Base-by-base conservation (phyloP, 2,797 vertebrate species). In the Danio jaintianensis region DNA sequence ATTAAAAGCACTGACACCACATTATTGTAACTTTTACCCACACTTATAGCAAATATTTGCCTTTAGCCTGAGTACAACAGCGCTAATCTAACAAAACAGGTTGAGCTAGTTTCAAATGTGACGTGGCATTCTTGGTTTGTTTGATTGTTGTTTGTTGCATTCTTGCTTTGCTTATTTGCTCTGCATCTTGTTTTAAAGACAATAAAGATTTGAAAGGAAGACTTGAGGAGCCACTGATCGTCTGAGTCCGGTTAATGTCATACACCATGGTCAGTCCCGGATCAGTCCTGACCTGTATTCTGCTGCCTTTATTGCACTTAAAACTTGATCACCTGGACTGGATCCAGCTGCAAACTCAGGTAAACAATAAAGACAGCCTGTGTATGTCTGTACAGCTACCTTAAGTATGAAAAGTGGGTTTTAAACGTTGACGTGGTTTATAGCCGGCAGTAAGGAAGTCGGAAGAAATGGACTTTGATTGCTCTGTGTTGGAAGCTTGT, bases 401-500 rank as follows among this genome's bases (percentile, higher is more conserved):
- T 56, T 55, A 22, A 59, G 43, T 12, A 63, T 56, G 42, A 64
- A 75, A 81, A 62, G 42, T 67, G 55, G 42, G 47, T 52, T 74
- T 74, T 62, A 53, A 56, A 62, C 61, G 48, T 40, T 76, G 81
- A 82, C 45, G 76, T 82, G 75, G 71, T 83, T 82, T 69, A 75
- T 62, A 64, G 72, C 45, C 64, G 3, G 48, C 64, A 56, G 73
- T 77, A 82, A 68, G 74, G 80, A 77, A 77, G 80, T 64, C 45
- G 52, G 71, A 79, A 64, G 58, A 52, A 38, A 7, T 68, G 48
- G 67, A 73, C 74, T 67, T 75, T 71, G 63, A 42, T 48, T 56
- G n/a, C 11, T 70, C 10, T 18, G 20, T 61, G 42, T 52, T 13
- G 68, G 72, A 80, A n/a, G 50, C 56, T 62, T 36, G 11, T 56